These are phyloP conservation scores for Acronicta aceris DNA, from an alignment of 2,888 invertebrate genomes.

Conservation along the genomic window DNA sequence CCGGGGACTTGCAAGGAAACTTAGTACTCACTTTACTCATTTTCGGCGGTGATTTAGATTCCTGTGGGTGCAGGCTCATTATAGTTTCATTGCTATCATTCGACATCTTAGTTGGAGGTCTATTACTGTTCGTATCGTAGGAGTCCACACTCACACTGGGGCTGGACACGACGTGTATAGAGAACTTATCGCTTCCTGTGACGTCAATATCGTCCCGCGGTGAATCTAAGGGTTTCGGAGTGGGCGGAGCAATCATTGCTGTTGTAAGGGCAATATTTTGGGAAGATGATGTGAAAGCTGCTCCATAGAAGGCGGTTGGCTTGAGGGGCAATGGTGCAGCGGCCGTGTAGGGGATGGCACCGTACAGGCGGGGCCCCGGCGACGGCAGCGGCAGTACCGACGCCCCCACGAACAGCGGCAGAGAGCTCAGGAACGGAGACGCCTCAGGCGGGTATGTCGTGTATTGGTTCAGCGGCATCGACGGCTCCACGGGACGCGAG, in stretches of 20 bases:
- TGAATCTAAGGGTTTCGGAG: constrained; percentile 84
- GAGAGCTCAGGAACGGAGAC: constrained; percentile 89
- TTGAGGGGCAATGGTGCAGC: constrained; percentile 89
- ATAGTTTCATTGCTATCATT: constrained; percentile 78
- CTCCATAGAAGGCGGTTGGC: constrained; percentile 87
- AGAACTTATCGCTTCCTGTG: constrained; percentile 77
- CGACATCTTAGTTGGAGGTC: constrained; percentile 75
- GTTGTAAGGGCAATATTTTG: constrained; percentile 95
- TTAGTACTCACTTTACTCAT: constrained; percentile 90
- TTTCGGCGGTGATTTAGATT: constrained; percentile 78
- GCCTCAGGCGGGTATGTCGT: constrained; percentile 88
- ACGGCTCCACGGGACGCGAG: constrained; percentile 89
- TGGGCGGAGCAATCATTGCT: constrained; percentile 93
- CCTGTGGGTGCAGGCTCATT: constrained; percentile 70
- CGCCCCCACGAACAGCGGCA: constrained; percentile 90
- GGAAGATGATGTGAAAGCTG: constrained; percentile 94
- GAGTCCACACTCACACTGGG: constrained; percentile 80
- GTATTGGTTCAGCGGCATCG: constrained; percentile 86
- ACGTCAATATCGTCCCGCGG: constrained; percentile 82
- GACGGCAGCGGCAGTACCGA: constrained; percentile 92
- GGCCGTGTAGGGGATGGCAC: constrained; percentile 89
- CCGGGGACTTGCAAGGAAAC: constrained; percentile 91
- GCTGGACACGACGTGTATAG: constrained; percentile 77
- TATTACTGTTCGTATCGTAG: constrained; percentile 71
- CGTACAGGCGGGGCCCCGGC: constrained; percentile 90